phyloP scores from a whole-genome alignment of 2,797 vertebrate species.

The Eulemur albifrons region DNA sequence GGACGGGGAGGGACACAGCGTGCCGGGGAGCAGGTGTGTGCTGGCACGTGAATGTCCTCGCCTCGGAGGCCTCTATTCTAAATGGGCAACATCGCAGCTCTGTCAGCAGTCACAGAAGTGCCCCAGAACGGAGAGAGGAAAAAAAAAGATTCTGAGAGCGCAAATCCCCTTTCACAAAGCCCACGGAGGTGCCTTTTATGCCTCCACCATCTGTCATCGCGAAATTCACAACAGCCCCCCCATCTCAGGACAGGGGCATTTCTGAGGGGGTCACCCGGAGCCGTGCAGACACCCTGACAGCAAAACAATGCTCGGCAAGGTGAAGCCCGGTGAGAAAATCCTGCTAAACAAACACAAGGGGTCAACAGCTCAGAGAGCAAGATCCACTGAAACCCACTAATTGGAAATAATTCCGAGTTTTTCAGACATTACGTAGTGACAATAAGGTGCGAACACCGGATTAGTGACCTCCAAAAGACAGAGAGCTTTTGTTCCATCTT shows the following conservation, averaged over 20 bases:
- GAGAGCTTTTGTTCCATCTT: constrained; percentile 52
- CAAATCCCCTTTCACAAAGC: constrained; percentile 59
- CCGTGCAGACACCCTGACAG: constrained; percentile 50
- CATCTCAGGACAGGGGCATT: neutral
- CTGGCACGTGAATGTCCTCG: rapidly evolving
- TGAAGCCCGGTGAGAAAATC: constrained; percentile 49
- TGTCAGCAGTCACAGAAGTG: neutral
- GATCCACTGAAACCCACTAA: constrained; percentile 56
- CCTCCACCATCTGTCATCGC: constrained; percentile 63
- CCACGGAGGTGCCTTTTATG: constrained; percentile 51
- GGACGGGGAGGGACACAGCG: neutral
- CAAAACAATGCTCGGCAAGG: constrained; percentile 59
- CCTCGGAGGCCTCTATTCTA: neutral
- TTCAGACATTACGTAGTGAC: constrained; percentile 71
- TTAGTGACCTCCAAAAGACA: constrained; percentile 65
- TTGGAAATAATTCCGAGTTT: constrained; percentile 69
- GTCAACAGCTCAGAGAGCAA: constrained; percentile 48
- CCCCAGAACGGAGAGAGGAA: neutral
- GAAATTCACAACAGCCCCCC: constrained; percentile 41
- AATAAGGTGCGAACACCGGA: constrained; percentile 63
- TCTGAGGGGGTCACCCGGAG: constrained; percentile 42
- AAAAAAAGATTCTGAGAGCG: neutral
- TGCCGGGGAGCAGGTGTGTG: neutral
- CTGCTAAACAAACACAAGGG: constrained; percentile 46
- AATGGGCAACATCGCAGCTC: neutral